These are phyloP conservation scores for Xenus cinereus DNA, from an alignment of 2,113 vertebrate species.

Conservation along the genomic window DNA sequence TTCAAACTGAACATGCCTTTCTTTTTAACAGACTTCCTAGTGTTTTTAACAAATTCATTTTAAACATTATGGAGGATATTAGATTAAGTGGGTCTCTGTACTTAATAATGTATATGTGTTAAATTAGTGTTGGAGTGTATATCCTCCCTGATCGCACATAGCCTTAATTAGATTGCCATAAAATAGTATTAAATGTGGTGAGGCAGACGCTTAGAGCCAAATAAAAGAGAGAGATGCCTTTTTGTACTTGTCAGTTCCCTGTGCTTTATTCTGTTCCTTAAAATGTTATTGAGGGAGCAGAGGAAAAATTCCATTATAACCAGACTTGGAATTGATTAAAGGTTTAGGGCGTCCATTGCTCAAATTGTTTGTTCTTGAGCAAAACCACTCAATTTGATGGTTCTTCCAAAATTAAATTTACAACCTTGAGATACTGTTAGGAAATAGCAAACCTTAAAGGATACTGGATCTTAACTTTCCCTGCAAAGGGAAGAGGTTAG, in stretches of 20 bases:
- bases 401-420: not conserved
- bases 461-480: not conserved
- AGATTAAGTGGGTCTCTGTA: not conserved
- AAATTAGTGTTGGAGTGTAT: not conserved
- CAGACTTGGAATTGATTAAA: not conserved
- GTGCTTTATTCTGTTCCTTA: not conserved
- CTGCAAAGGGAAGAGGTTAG: not conserved
- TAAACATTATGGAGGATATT: not conserved
- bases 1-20: not conserved
- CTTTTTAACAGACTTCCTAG: not conserved
- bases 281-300: not conserved
- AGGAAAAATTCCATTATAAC: not conserved
- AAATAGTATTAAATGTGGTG: not conserved
- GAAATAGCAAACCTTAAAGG: not conserved
- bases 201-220: not conserved
- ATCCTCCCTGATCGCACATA: not conserved
- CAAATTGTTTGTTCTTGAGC: not conserved
- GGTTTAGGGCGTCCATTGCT: not conserved
- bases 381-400: not conserved
- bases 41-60: not conserved
- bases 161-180: constrained; percentile 6
- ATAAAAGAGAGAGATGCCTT: not conserved
- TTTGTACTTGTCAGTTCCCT: not conserved
- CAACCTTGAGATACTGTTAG: not conserved
- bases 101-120: not conserved